Base-by-base conservation (phyloP, 2,113 vertebrate species). In the Strix aluco region DNA sequence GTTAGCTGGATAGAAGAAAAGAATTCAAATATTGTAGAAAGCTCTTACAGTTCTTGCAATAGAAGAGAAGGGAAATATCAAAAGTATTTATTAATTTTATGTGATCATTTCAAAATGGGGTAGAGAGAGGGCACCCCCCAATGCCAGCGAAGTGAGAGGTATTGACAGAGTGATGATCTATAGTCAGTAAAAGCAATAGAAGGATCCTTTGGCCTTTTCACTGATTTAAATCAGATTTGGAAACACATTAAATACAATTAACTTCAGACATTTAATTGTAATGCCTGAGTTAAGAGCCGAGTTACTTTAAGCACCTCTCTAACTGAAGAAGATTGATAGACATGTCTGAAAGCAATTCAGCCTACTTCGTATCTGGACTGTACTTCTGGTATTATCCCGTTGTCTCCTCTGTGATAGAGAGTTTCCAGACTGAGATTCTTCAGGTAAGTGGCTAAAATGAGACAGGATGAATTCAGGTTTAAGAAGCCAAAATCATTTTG, bases 201-300 rank as follows among this genome's bases (percentile, higher is more conserved):
- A 84, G 40, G 26, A 55, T 92, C 52, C 47, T 88, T 49, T 81
- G 80, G 58, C 86, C 47, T 96, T 95, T 81, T 86, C 47, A 44
- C 6, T 34, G 80, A 57, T 70, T 90, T 90, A 70, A 92, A 88
- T 90, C 81, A 74, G 42, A 73, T 88, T 90, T 81, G 69, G 77
- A 91, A 91, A 58, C 51, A 72, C 40, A 82, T 90, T 82, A 65
- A 86, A 92, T 88, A 77, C 54, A 86, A 65, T 95, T 86, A 95
- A 66, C 46, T 91, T 86, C 72, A 86, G 88, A 62, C 62, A 74
- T 97, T 95, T 94, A 92, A 91, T 88, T 91, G 59, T 46, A 92
- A 88, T 66, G 54, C 54, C 54, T 38, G 32, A 83, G 29, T 92
- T 93, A 94, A 94, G 29, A 93, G 69, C 72, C 73, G 54, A 95